A percentile compares a stretch with the other conserved stretches of the same genome.
phyloP scores from a whole-genome alignment of 2,797 vertebrate genomes.

The Hephaestus fuliginosus region DNA sequence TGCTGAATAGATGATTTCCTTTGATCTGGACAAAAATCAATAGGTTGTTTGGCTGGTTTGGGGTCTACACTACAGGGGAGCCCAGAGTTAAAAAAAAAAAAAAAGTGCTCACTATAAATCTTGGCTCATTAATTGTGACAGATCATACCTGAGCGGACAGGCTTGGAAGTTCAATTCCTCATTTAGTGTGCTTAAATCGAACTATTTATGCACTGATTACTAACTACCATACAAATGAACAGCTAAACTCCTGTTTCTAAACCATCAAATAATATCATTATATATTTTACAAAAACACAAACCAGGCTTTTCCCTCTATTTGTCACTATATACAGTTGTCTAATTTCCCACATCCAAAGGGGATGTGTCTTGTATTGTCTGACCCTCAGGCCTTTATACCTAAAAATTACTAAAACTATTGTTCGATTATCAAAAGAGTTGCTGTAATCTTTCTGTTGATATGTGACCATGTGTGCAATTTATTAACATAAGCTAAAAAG shows the following conservation, averaged over 20 bases:
- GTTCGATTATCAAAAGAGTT: not conserved
- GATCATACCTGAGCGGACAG: not conserved
- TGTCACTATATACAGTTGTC: not conserved
- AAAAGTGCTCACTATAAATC: constrained; percentile 7
- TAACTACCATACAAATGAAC: not conserved
- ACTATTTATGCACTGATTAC: not conserved
- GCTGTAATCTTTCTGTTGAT: not conserved
- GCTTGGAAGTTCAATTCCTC: not conserved
- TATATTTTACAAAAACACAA: not conserved
- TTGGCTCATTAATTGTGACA: constrained; percentile 1
- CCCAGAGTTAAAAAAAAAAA: constrained; percentile 33
- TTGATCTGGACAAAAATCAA: constrained; percentile 55
- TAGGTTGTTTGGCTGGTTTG: constrained; percentile 12
- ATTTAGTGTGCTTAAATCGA: not conserved
- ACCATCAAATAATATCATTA: not conserved
- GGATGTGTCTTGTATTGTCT: not conserved
- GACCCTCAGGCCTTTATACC: not conserved
- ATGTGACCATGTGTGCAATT: not conserved
- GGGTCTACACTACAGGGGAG: not conserved
- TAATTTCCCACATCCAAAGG: not conserved
- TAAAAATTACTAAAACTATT: not conserved
- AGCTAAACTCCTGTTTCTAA: not conserved
- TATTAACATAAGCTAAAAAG: not conserved
- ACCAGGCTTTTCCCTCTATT: not conserved
- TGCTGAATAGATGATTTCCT: constrained; percentile 54